Evolutionary conservation across 2,113 vertebrate species (phyloP).

Genomic region (Saimiri boliviensis): DNA sequence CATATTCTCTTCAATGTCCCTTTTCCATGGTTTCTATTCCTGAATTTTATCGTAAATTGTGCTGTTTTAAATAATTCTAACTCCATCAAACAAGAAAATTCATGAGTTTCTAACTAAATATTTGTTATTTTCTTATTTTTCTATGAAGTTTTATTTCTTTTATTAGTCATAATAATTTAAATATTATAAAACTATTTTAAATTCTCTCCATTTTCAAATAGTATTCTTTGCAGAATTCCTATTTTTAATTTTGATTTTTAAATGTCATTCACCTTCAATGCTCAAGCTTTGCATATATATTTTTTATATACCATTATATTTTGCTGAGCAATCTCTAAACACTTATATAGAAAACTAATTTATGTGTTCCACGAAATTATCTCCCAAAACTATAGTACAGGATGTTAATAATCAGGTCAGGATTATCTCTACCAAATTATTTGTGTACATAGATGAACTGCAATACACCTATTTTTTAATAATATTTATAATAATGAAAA

Average conservation of each 20-base stretch:
- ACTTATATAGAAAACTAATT: background rate
- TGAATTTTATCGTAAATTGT: background rate
- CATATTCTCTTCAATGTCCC: background rate
- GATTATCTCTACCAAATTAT: background rate
- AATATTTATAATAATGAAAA: background rate
- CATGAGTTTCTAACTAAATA: background rate
- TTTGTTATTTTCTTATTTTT: background rate
- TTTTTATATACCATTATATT: background rate
- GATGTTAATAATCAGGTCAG: background rate
- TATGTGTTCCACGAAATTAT: background rate
- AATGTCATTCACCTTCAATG: background rate
- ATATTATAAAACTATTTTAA: background rate
- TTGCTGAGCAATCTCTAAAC: background rate
- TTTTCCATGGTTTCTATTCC: background rate
- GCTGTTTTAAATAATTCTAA: background rate
- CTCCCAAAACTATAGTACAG: background rate
- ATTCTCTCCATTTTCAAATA: background rate
- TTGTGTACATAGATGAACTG: background rate
- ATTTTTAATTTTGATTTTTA: background rate
- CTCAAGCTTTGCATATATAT: background rate
- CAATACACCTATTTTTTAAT: background rate
- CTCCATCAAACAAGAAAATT: background rate
- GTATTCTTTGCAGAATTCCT: background rate
- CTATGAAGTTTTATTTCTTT: background rate
- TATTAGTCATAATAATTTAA: background rate